A percentile compares a stretch with the other conserved stretches of the same genome.
Evolutionary conservation across 2,888 invertebrate species (phyloP).

Genomic region (Dendrolimus pini): DNA sequence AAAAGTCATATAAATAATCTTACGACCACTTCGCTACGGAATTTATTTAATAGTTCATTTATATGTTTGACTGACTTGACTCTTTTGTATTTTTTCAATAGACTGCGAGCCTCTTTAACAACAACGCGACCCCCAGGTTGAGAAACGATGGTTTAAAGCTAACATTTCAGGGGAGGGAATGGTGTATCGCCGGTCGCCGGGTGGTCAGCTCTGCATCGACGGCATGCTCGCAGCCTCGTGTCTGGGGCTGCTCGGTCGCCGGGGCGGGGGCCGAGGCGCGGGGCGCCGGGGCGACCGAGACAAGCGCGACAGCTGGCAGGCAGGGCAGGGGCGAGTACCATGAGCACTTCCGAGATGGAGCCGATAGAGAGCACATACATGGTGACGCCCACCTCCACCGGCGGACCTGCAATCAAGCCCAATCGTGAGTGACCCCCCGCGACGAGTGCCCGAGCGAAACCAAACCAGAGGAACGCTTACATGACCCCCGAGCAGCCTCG

Average conservation of each 20-base stretch:
- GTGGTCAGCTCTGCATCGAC: slow-evolving; percentile 67
- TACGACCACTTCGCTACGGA: no score
- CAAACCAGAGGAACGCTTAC: slow-evolving; percentile 54
- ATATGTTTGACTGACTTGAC: no score
- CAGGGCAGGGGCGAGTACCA: slow-evolving; percentile 84
- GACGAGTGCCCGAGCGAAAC: slow-evolving; percentile 45
- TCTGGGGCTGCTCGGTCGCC: slow-evolving; percentile 74
- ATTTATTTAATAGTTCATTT: no score
- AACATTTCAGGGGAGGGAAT: slow-evolving; percentile 10
- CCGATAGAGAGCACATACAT: slow-evolving; percentile 99
- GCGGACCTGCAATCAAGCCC: slow-evolving; percentile 90
- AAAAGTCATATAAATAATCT: no score
- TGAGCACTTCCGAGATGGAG: slow-evolving; percentile 98
- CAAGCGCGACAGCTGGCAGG: slow-evolving; percentile 66
- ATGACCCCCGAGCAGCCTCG: slow-evolving; percentile 34
- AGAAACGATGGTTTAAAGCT: not conserved
- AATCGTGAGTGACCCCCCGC: slow-evolving; percentile 58
- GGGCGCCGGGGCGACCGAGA: slow-evolving; percentile 53
- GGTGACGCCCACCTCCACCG: slow-evolving; percentile 98
- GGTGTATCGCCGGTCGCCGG: slow-evolving; percentile 36
- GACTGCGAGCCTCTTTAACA: no score
- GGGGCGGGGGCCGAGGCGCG: slow-evolving; percentile 46
- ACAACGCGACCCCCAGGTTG: no score
- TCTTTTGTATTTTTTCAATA: no score
- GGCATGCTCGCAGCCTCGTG: slow-evolving; percentile 75